Base-by-base conservation (phyloP, 2,888 invertebrate genomes). In the Amiota mariae region DNA sequence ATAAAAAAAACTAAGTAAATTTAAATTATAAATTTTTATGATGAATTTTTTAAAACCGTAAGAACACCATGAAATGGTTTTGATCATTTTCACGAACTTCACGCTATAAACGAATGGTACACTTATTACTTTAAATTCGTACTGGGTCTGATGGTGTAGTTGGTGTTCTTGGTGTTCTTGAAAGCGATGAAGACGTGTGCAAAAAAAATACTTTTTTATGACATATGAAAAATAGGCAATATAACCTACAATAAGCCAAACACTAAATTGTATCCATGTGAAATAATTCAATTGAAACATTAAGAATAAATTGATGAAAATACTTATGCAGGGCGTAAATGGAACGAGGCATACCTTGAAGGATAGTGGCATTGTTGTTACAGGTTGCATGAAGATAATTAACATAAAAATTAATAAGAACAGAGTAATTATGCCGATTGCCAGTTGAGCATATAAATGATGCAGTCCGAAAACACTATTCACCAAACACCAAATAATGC, bases 281-380 rank as follows among this genome's bases (percentile, higher is more conserved):
- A n/a, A n/a, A n/a, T 12, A 13, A 8, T n/a, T 24, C 66, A 66
- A 66, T 48, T 66, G 66, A n/a, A 15, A 20, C 63, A 63, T 63
- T 11, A 63, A 15, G n/a, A 46, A 63, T 8, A 63, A 12, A 13
- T 63, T 63, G 12, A 46, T 46, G 15, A 63, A 63, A 11, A 63
- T 46, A 13, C 63, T 63, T 9, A 63, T 8, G 9, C 63, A 63
- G 6, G 46, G 63, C 13, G 46, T 63, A 15, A 63, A 13, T 24
- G 63, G 63, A 8, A 63, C 46, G 6, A 63, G 46, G 9, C 13
- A 15, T n/a, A 63, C 46, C 8, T n/a, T 20, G 46, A 63, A 63
- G 3, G 47, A 12, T 36, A 63, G 13, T 13, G 12, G 13, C 1
- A 63, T n/a, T 8, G 46, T 47, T 11, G 46, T 12, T 9, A 63